Conservation (phyloP, 2,797 vertebrate genomes). For the Prunella strophiata region DNA sequence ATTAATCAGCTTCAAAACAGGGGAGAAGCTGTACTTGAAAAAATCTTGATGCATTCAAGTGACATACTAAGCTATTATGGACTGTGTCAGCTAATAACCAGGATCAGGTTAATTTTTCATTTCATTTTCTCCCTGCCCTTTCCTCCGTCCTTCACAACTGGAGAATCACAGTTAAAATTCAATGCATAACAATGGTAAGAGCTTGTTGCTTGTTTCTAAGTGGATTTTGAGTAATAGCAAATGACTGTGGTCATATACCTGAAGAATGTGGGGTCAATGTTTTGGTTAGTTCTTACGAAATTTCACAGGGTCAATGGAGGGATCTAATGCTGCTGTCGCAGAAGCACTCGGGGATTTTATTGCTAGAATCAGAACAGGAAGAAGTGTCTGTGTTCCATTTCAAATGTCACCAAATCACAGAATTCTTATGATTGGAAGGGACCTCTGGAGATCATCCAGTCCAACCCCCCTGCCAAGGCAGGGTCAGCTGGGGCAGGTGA, state of each 20-base stretch:
- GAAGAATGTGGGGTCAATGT: neutral
- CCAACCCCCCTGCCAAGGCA: neutral
- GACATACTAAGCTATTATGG: neutral
- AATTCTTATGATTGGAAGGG: neutral
- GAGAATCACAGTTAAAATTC: conserved; percentile 12
- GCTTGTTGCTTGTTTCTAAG: neutral
- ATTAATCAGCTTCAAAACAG: neutral
- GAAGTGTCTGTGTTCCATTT: neutral
- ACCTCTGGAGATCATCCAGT: neutral
- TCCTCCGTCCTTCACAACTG: neutral
- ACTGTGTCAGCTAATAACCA: neutral
- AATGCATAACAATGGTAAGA: neutral
- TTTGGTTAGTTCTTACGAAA: neutral
- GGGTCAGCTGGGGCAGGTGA: neutral
- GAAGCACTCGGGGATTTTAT: neutral
- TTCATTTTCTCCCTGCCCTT: neutral
- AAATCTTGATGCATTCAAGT: neutral
- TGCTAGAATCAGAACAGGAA: neutral
- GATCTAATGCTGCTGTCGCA: neutral
- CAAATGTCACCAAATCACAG: neutral
- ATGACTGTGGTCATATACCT: neutral
- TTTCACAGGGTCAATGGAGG: neutral
- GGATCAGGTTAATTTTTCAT: neutral
- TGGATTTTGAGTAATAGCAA: neutral
- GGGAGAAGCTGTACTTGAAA: neutral